A percentile compares a stretch with the other conserved stretches of the same genome.
Conservation (phyloP, 1,140 invertebrate genomes). For the Chlorops oryzae region DNA sequence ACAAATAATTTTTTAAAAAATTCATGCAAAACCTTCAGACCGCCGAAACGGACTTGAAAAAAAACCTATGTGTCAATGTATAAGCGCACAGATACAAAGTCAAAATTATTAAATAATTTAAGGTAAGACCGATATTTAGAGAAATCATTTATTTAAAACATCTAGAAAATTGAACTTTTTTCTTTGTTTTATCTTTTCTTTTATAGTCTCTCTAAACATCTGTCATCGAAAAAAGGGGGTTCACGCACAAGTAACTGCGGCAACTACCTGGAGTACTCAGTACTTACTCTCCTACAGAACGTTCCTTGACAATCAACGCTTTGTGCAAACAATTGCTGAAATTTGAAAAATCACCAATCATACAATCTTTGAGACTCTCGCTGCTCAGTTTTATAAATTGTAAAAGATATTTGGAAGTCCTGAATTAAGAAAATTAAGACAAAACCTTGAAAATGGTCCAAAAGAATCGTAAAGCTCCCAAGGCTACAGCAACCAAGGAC, state of each 20-base stretch:
- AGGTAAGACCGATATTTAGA: constrained; percentile 24
- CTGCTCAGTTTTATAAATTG: no score
- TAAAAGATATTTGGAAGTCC: no score
- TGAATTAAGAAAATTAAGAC: no score
- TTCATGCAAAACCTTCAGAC: no score
- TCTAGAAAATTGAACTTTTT: background rate
- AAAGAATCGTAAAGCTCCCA: constrained; percentile 33
- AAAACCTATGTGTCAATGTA: constrained; percentile 44
- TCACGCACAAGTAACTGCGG: constrained; percentile 43
- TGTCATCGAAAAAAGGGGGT: constrained; percentile 44
- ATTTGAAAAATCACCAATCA: no score
- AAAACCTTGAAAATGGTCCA: constrained; percentile 34
- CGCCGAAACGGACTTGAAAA: no score
- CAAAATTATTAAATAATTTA: constrained; percentile 41
- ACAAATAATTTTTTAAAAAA: no score
- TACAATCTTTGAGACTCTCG: no score
- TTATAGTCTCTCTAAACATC: constrained; percentile 40
- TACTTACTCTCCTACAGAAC: constrained; percentile 37
- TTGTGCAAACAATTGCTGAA: no score
- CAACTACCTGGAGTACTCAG: constrained; percentile 41
- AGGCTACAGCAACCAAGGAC: constrained; percentile 38
- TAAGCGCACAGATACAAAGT: constrained; percentile 43
- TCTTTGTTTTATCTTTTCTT: background rate
- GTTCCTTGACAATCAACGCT: constrained; percentile 43
- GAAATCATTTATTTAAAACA: background rate